These are phyloP conservation scores for Zygogramma bicolorata DNA, from an alignment of 2,888 invertebrate species.

Conservation along the genomic window DNA sequence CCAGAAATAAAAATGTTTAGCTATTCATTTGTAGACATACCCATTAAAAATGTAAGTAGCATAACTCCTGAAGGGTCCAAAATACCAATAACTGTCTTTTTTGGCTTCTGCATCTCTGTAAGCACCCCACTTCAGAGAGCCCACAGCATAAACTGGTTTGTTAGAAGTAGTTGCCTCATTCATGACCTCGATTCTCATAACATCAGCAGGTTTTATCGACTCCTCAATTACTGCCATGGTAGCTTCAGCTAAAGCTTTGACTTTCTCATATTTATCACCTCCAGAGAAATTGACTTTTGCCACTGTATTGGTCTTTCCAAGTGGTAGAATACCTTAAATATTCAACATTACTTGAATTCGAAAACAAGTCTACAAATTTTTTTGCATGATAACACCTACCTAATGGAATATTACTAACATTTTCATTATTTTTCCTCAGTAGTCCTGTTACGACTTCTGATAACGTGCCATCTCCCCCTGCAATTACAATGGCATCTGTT, in stretches of 20 bases:
- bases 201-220: constrained; percentile 78
- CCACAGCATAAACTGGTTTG: constrained; percentile 85
- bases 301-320: constrained; percentile 83
- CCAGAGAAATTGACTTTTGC: constrained; percentile 76
- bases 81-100: constrained; percentile 90
- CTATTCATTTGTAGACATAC: constrained; percentile 33
- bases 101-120: constrained; percentile 82
- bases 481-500: constrained; percentile 88
- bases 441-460: constrained; percentile 90
- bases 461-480: constrained; percentile 95
- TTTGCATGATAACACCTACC: constrained; percentile 41
- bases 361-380: background rate
- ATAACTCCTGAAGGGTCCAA: constrained; percentile 82
- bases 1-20: too few relatives aligned
- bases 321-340: constrained; percentile 81
- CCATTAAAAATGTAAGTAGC: constrained; percentile 83
- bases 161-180: constrained; percentile 61
- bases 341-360: background rate
- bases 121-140: constrained; percentile 86
- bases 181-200: constrained; percentile 82
- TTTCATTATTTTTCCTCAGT: constrained; percentile 78
- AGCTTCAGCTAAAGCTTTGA: constrained; percentile 80
- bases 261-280: constrained; percentile 70
- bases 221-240: constrained; percentile 87
- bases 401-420: constrained; percentile 52